Base-by-base conservation (phyloP, 2,888 invertebrate species). In the Adela reaumurella region DNA sequence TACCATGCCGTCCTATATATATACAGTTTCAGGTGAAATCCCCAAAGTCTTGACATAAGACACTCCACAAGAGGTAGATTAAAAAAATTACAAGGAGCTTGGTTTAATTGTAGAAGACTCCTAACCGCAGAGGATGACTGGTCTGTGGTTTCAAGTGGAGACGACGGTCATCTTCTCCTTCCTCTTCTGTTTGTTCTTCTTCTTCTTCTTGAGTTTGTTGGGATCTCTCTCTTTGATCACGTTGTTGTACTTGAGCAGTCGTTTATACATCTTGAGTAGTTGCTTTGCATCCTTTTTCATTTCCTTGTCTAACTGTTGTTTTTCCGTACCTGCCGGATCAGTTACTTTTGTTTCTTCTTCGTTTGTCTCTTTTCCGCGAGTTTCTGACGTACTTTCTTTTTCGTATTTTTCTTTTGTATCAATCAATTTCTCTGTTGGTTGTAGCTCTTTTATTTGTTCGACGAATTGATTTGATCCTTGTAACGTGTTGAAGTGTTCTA, bases 401-500 rank as follows among this genome's bases (percentile, higher is more conserved):
- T n/a, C n/a, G n/a, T n/a, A n/a, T n/a, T n/a, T n/a, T n/a, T 50
- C 50, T 10, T 50, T 51, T 4, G 35, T 14, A 3, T 8, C 35
- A 14, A 35, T 14, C 14, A 35, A 35, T 14, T 35, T 14, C 3
- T 35, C 35, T 3, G 4, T 8, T 43, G 14, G 5, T 43, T 43
- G 49, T 1, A 49, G 11, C 44, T 65, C 67, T 48, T 51, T 53
- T 0, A 68, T 59, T 0, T 74, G 72, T 55, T 70, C 62, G 0
- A 77, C 71, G 49, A 69, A 77, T 53, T 63, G 71, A 0, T 64
- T 69, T 0, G 70, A 70, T 0, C 65, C 67, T 59, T 69, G 57
- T 29, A 80, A 53, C 5, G 70, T 70, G 47, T 83, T 76, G 52
- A 81, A 85, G 53, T 84, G 83, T 47, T 82, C 79, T 44, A 84